These are phyloP conservation scores for Drosophila prolongata DNA, from an alignment of 2,888 invertebrate genomes.

Conservation along the genomic window DNA sequence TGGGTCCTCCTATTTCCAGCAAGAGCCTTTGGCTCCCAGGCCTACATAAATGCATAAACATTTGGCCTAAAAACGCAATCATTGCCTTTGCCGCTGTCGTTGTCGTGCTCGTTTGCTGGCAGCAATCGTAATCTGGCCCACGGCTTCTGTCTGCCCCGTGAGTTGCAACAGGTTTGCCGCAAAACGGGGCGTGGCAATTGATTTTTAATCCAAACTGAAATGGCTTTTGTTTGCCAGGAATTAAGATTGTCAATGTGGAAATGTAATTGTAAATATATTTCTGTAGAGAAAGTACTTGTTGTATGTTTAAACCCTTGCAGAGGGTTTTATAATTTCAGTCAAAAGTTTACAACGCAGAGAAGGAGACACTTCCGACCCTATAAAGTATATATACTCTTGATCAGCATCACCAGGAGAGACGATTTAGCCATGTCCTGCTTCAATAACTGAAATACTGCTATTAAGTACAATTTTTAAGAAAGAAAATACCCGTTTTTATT, in stretches of 20 bases:
- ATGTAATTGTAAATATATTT: neutral
- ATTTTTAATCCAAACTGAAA: conserved; percentile 36
- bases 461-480: no score
- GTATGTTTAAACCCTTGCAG: no score
- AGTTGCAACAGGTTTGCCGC: conserved; percentile 56
- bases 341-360: no score
- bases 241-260: conserved; percentile 6
- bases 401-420: no score
- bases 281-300: neutral
- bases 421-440: no score
- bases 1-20: conserved; percentile 4
- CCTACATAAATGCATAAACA: conserved; percentile 33
- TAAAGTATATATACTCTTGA: no score
- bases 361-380: no score
- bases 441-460: no score
- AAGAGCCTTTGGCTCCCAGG: conserved; percentile 5
- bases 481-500: no score
- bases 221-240: neutral
- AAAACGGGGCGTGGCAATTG: conserved; percentile 14
- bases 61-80: conserved; percentile 62
- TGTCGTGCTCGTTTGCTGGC: conserved; percentile 32
- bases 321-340: no score
- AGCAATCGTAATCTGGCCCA: conserved; percentile 38
- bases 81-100: conserved; percentile 19
- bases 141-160: conserved; percentile 29